Conservation (phyloP, 1,140 invertebrate genomes). For the Hyposmocoma kahamanoa region DNA sequence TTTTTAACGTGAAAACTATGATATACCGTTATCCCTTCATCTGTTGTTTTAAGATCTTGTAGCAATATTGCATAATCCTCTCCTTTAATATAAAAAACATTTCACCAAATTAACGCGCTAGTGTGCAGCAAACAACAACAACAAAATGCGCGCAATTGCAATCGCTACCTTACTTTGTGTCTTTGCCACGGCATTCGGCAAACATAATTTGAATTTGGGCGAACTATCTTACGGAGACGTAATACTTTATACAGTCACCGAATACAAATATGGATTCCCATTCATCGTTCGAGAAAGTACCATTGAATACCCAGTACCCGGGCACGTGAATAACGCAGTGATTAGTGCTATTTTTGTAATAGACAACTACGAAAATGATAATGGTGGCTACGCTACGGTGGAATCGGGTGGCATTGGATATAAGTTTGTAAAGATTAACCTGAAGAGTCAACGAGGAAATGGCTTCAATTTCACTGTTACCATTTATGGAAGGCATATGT, state of each 20-base stretch:
- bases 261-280: conserved; percentile 60
- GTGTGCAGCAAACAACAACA: conserved; percentile 48
- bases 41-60: too few species aligned
- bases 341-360: conserved; percentile 69
- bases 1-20: too few species aligned
- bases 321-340: conserved; percentile 47
- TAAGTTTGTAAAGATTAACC: conserved; percentile 56
- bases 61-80: conserved; percentile 32
- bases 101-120: conserved; percentile 36
- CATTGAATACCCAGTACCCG: conserved; percentile 51
- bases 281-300: conserved; percentile 45
- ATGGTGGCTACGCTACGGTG: conserved; percentile 71
- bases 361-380: conserved; percentile 74
- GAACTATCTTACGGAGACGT: conserved; percentile 56
- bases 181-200: conserved; percentile 25
- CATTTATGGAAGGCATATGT: conserved; percentile 67
- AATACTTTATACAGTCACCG: conserved; percentile 44
- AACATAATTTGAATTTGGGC: conserved; percentile 47
- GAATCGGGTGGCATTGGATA: conserved; percentile 58
- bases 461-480: conserved; percentile 69
- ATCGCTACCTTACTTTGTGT: conserved; percentile 33
- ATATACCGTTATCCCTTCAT: too few species aligned
- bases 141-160: conserved; percentile 44
- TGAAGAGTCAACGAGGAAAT: conserved; percentile 60
- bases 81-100: conserved; percentile 50